A percentile compares a stretch with the other conserved stretches of the same genome.
These are phyloP conservation scores for Osmoderma eremita DNA, from an alignment of 2,888 invertebrate genomes.

Conservation along the genomic window DNA sequence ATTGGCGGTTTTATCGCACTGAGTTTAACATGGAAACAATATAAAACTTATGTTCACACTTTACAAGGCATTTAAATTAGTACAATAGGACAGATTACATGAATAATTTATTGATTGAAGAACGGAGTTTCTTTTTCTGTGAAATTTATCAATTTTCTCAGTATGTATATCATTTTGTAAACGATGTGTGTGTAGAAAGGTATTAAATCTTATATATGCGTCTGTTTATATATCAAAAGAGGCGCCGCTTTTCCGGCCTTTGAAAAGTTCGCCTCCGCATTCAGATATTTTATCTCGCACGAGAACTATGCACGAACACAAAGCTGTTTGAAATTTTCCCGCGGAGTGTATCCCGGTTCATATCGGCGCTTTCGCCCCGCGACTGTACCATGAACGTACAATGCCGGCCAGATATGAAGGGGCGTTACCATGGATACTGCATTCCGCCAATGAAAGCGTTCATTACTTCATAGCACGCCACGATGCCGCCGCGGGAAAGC, in stretches of 20 bases:
- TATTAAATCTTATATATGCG: no score
- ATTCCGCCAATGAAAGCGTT: slow-evolving; percentile 63
- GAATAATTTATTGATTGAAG: no score
- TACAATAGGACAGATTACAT: neutral
- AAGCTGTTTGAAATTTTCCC: slow-evolving; percentile 30
- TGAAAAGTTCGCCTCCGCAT: slow-evolving; percentile 17
- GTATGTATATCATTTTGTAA: no score
- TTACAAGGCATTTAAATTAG: neutral
- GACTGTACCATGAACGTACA: slow-evolving; percentile 52
- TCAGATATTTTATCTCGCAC: slow-evolving; percentile 23
- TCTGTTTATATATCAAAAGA: slow-evolving; percentile 15
- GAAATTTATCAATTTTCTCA: no score
- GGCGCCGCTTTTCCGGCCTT: slow-evolving; percentile 10
- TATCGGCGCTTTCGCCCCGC: slow-evolving; percentile 36
- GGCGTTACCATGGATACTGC: slow-evolving; percentile 63
- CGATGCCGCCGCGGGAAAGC: slow-evolving; percentile 46
- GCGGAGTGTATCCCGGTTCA: slow-evolving; percentile 33
- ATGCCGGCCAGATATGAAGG: slow-evolving; percentile 57
- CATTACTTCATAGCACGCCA: slow-evolving; percentile 60
- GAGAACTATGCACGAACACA: slow-evolving; percentile 34
- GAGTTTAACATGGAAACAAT: slow-evolving; percentile 7
- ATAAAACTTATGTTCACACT: slow-evolving; percentile 1
- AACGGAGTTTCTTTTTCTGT: no score
- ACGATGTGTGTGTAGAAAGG: no score
- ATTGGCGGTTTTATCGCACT: slow-evolving; percentile 1